phyloP scores from a whole-genome alignment of 2,113 vertebrate genomes.

The Tachysurus fulvidraco region DNA sequence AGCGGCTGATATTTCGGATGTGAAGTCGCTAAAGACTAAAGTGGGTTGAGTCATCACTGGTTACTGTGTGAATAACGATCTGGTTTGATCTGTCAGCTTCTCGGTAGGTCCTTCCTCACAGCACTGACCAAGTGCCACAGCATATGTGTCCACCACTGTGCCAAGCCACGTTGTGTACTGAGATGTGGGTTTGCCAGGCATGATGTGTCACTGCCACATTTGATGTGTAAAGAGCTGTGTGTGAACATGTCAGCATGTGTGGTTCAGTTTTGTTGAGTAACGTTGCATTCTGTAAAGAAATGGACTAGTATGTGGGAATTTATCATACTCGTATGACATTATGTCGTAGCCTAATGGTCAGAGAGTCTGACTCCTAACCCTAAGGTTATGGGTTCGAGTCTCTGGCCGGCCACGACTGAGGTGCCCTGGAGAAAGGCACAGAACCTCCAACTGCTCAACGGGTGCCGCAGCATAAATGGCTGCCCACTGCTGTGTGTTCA shows the following conservation, averaged over 20 bases:
- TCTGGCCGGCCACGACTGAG: too few relatives aligned
- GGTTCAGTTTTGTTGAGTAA: neutral
- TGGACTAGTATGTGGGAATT: neutral
- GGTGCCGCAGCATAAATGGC: too few relatives aligned
- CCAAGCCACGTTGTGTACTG: neutral
- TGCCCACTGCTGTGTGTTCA: too few relatives aligned
- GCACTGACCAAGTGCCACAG: neutral
- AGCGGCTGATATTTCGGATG: neutral
- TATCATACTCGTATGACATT: too few relatives aligned
- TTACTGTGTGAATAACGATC: neutral
- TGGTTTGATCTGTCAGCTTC: constrained; percentile 3
- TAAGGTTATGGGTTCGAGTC: too few relatives aligned
- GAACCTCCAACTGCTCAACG: too few relatives aligned
- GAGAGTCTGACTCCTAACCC: too few relatives aligned
- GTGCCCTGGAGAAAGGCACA: too few relatives aligned
- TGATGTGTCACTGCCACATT: too few relatives aligned
- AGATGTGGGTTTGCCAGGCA: constrained; percentile 5
- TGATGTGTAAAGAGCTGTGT: neutral
- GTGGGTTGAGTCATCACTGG: neutral
- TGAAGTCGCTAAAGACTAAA: neutral
- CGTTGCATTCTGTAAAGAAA: neutral
- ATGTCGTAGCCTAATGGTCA: too few relatives aligned
- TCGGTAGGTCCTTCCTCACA: neutral
- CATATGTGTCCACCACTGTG: constrained; percentile 6
- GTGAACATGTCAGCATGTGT: neutral